These are phyloP conservation scores for Allobates femoralis DNA, from an alignment of 2,797 vertebrate species.

Conservation along the genomic window DNA sequence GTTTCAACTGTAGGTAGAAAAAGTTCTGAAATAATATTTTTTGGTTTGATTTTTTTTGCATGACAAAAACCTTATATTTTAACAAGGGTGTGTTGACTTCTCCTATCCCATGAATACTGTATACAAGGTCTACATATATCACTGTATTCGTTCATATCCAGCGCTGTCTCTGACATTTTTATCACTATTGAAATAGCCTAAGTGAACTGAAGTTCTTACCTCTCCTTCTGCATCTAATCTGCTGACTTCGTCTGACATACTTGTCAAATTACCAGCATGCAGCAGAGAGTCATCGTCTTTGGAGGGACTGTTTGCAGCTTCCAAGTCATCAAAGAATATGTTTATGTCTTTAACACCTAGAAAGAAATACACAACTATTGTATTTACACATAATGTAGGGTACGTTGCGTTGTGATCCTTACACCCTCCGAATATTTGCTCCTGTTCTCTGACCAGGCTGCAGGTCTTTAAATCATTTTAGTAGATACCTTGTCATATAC, in stretches of 20 bases:
- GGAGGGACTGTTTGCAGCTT: slow-evolving; percentile 83
- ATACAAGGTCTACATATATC: not conserved
- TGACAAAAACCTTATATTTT: too few species aligned
- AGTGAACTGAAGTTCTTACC: slow-evolving; percentile 74
- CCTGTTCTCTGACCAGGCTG: not conserved
- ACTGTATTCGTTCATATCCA: not conserved
- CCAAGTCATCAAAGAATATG: slow-evolving; percentile 85
- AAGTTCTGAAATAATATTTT: too few species aligned
- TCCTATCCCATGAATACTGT: not conserved
- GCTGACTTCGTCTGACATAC: slow-evolving; percentile 85
- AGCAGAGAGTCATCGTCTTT: slow-evolving; percentile 89
- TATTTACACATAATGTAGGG: not conserved
- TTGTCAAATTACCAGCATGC: slow-evolving; percentile 85
- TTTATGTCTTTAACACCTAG: slow-evolving; percentile 86
- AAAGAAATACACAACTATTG: slow-evolving; percentile 59
- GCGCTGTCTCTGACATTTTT: not conserved
- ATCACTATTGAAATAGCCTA: not conserved
- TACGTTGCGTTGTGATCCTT: too few species aligned
- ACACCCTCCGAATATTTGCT: not conserved
- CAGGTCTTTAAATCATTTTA: not conserved
- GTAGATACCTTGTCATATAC: not conserved
- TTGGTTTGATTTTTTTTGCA: too few species aligned
- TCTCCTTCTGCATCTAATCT: slow-evolving; percentile 81
- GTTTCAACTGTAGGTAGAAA: too few species aligned
- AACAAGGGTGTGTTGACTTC: too few species aligned